Evolutionary conservation across 2,113 vertebrate species (phyloP).

Genomic region (Polyodon spathula): DNA sequence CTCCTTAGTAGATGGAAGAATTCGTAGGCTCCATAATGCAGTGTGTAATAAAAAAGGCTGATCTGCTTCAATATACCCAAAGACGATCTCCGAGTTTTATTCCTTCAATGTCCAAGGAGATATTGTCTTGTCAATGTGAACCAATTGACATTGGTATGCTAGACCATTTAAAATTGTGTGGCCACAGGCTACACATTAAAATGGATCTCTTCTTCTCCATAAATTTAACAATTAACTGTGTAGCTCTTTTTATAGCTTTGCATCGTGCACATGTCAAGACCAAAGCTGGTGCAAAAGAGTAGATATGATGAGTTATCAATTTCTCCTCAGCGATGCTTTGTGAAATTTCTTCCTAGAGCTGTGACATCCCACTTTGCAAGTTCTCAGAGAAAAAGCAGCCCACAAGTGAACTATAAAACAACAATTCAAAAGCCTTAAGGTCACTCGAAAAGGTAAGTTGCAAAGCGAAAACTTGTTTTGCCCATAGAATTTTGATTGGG

Average conservation of each 20-base stretch:
- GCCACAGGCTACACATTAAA: slow-evolving; percentile 1
- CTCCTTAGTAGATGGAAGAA: too few relatives aligned
- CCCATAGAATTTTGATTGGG: background rate
- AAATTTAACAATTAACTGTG: slow-evolving; percentile 13
- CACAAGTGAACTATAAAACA: background rate
- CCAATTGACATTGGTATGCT: background rate
- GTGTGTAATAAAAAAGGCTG: too few relatives aligned
- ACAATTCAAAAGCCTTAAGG: background rate
- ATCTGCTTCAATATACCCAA: too few relatives aligned
- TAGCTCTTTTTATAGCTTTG: slow-evolving; percentile 1
- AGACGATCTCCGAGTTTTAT: too few relatives aligned
- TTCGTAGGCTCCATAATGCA: too few relatives aligned
- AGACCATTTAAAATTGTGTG: slow-evolving; percentile 5
- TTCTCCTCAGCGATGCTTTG: background rate
- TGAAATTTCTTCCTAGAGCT: background rate
- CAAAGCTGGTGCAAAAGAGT: slow-evolving; percentile 2
- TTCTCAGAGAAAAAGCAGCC: background rate
- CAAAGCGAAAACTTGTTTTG: background rate
- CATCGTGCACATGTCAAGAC: slow-evolving; percentile 1
- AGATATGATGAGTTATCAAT: background rate
- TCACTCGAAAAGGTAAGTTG: background rate
- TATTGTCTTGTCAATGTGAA: background rate
- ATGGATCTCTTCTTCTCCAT: slow-evolving; percentile 8
- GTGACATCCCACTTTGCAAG: slow-evolving; percentile 2
- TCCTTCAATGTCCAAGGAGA: too few relatives aligned